These are phyloP conservation scores for Orthosia gothica DNA, from an alignment of 2,888 invertebrate genomes.

Conservation along the genomic window DNA sequence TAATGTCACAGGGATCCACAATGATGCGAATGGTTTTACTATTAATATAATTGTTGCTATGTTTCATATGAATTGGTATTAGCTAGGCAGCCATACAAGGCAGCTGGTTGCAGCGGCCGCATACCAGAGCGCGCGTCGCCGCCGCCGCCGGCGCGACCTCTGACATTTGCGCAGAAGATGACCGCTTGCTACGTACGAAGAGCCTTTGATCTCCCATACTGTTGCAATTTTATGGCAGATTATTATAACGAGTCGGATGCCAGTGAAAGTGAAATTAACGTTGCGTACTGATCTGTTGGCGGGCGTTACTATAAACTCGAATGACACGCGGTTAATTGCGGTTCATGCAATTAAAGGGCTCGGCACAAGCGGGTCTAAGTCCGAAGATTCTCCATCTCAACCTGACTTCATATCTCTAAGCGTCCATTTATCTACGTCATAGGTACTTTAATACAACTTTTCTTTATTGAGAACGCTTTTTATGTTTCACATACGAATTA, in stretches of 20 bases:
- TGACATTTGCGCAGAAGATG: slow-evolving; percentile 86
- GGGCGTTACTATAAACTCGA: slow-evolving; percentile 72
- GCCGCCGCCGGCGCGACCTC: slow-evolving; percentile 76
- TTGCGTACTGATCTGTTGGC: slow-evolving; percentile 70
- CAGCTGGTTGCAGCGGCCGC: slow-evolving; percentile 70
- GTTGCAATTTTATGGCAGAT: slow-evolving; percentile 86
- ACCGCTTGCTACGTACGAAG: slow-evolving; percentile 81
- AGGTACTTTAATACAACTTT: slow-evolving; percentile 14
- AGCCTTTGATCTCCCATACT: slow-evolving; percentile 86
- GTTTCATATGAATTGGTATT: slow-evolving; percentile 70
- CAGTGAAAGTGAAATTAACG: slow-evolving; percentile 82
- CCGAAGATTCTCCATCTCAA: slow-evolving; percentile 43
- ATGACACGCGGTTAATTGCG: slow-evolving; percentile 78
- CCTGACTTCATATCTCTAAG: slow-evolving; percentile 11
- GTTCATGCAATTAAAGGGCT: slow-evolving; percentile 76
- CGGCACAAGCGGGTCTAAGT: slow-evolving; percentile 50
- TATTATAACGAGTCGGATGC: slow-evolving; percentile 78
- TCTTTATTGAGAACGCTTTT: slow-evolving; percentile 16
- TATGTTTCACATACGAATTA: slow-evolving; percentile 29
- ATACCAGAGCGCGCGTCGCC: slow-evolving; percentile 78
- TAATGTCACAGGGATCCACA: slow-evolving; percentile 14
- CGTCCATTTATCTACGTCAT: slow-evolving; percentile 10
- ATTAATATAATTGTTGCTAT: slow-evolving; percentile 63
- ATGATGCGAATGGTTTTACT: slow-evolving; percentile 36
- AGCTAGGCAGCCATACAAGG: slow-evolving; percentile 72